Base-by-base conservation (phyloP, 1,140 invertebrate species). In the Coenobita brevimanus region DNA sequence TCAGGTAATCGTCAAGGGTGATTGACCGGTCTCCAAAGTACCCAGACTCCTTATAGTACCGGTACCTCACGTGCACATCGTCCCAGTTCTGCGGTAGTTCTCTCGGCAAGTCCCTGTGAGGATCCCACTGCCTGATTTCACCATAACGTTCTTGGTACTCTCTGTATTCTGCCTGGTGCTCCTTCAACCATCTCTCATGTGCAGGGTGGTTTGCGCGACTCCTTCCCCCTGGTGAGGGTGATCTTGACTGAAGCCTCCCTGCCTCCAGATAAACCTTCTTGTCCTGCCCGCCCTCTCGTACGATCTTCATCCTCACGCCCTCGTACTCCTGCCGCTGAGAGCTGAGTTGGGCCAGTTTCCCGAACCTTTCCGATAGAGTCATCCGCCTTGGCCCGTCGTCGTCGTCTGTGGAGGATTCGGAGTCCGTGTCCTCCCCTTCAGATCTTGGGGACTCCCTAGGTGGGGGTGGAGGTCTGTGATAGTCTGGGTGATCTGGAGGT, bases 291-390 rank as follows among this genome's bases (percentile, higher is more conserved):
- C 86, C 90, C 50, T 91, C 90, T 10, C 89, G 71, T 15, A 91
- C 91, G 24, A 91, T 91, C 30, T 90, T 89, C 86, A 91, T 89
- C 62, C 91, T 80, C 57, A 91, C 91, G 30, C 90, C 87, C 60
- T 91, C 91, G 60, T 91, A 89, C 69, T 91, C 90, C 84, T 96
- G 93, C 89, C 94, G 94, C 93, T 97, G 96, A 83, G 94, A 95
- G 60, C 91, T 92, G 95, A 96, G 97, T 91, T 97, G 96, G 60
- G 96, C 96, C 95, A 97, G 97, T 93, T 97, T 97, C 88, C 96
- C 96, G 93, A 97, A 97, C 38, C 97, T 94, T 92, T 97, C 96
- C 1, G 95, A 96, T 24, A 97, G 93, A 13, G 95, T 96, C 89
- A 96, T 92, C 54, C 95, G 93, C 8, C 82, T 41, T 2, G 88